Base-by-base conservation (phyloP, 2,797 vertebrate species). In the Bryconaethiops microstoma region DNA sequence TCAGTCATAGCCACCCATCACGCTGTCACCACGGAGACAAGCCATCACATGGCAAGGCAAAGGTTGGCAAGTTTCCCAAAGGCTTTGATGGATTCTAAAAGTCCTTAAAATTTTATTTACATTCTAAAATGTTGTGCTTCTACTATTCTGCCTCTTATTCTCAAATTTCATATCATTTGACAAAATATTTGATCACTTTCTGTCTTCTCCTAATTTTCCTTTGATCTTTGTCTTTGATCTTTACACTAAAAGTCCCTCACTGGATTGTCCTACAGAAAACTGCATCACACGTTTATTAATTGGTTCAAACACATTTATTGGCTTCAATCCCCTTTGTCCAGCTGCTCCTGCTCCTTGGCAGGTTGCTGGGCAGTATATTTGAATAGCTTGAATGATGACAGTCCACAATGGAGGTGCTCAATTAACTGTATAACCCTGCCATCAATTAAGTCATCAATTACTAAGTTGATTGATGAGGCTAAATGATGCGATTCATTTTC, bases 401-500 rank as follows among this genome's bases (percentile, higher is more conserved):
- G 89, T 94, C 92, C 90, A 91, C 93, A 95, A 94, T 93, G 93
- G 93, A 94, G 93, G 91, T 96, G 95, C 94, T 97, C 94, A 96
- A 96, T 97, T 97, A 97, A 94, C 94, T 97, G 95, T 97, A 95
- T 96, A 97, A 96, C 83, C 86, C 90, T 80, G 88, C 90, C 90
- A 89, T 94, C 93, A 95, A 96, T 97, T 96, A 96, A 95, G 95
- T 92, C 95, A 95, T 97, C 93, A 96, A 95, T 97, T 98, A 95
- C 92, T 92, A 91, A 95, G 93, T 91, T 98, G 96, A 98, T 98
- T 95, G 95, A 98, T 98, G 96, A 95, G 88, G 92, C 94, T 91
- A 96, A 95, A 96, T 96, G 95, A 96, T 94, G 93, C 93, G 90
- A 95, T 96, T 97, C 92, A 96, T 95, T 96, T 93, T 94, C 95